Conservation (phyloP, 2,797 vertebrate species). For the Sebastes matsubarae region DNA sequence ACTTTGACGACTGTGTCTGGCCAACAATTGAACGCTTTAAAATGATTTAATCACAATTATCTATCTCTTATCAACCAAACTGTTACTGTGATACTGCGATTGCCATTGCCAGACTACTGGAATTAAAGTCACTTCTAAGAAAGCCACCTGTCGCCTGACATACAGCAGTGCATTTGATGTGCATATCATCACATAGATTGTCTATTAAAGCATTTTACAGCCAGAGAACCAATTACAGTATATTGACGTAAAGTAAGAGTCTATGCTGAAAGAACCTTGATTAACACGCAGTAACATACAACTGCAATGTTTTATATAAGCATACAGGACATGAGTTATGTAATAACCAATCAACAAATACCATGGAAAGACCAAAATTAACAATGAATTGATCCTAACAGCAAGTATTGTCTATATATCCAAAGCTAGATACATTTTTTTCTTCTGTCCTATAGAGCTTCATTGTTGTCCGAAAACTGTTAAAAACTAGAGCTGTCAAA, state of each 20-base stretch:
- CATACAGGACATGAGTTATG: no score
- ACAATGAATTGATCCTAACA: no score
- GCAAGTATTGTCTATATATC: no score
- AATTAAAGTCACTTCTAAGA: neutral
- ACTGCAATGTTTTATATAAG: no score
- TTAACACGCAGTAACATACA: no score
- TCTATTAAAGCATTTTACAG: neutral
- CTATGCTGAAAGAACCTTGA: neutral
- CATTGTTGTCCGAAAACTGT: no score
- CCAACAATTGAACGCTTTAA: neutral
- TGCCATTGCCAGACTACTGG: neutral
- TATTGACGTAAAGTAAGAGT: neutral
- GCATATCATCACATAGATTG: neutral
- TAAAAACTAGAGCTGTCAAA: no score
- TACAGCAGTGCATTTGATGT: neutral
- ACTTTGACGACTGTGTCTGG: neutral
- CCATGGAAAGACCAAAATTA: no score
- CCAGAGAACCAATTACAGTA: neutral
- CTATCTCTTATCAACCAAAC: neutral
- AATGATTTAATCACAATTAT: neutral
- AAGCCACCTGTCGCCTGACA: neutral
- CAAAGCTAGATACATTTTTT: no score
- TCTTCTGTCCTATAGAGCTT: accelerated
- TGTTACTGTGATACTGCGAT: no score
- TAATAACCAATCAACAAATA: no score